A percentile compares a stretch with the other conserved stretches of the same genome.
These are phyloP conservation scores for Anser cygnoides DNA, from an alignment of 2,113 vertebrate genomes.

Conservation along the genomic window DNA sequence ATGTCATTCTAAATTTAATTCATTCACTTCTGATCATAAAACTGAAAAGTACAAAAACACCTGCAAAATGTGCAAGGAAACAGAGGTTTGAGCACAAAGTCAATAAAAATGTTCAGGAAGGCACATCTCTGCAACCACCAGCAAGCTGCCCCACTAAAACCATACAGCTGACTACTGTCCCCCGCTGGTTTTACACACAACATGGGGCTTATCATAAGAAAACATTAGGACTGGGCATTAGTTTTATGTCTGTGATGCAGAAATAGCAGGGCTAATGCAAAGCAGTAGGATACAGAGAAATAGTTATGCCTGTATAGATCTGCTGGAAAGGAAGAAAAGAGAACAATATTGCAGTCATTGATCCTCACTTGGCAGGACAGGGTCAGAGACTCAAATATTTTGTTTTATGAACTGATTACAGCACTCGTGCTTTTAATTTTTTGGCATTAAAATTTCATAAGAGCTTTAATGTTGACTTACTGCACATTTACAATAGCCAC, in stretches of 20 bases:
- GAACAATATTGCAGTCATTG: background rate
- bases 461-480: slow-evolving; percentile 9
- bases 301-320: rapidly evolving
- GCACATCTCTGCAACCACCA: too few relatives aligned
- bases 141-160: rapidly evolving
- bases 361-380: background rate
- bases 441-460: slow-evolving; percentile 61
- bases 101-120: too few relatives aligned
- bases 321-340: background rate
- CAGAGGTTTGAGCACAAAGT: background rate
- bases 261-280: background rate
- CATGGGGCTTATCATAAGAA: background rate
- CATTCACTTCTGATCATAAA: background rate
- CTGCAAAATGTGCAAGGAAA: background rate
- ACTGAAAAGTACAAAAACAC: background rate
- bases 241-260: background rate
- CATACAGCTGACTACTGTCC: background rate
- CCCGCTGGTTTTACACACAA: background rate
- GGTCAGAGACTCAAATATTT: background rate
- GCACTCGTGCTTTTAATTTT: slow-evolving; percentile 45
- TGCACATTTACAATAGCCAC: background rate
- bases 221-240: background rate
- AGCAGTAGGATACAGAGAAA: background rate
- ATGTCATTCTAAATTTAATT: background rate
- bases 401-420: slow-evolving; percentile 12